Conservation (phyloP, 2,888 invertebrate genomes). For the Dichetophora obliterata region DNA sequence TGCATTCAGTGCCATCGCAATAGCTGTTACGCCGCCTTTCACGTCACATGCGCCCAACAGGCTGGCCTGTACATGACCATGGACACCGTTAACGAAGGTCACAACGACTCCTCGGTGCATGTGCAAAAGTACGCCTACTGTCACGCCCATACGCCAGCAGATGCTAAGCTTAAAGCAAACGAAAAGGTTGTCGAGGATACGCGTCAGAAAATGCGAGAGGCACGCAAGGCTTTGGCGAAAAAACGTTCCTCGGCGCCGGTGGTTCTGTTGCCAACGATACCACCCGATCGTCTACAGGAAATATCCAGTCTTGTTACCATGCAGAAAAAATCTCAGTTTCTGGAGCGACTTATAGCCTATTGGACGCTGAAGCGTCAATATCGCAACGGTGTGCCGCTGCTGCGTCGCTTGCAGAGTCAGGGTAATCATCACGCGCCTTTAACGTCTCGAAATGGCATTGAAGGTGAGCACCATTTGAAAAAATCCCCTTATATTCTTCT, state of each 20-base stretch:
- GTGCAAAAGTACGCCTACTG: constrained; percentile 97
- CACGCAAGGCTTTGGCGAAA: constrained; percentile 87
- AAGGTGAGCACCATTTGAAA: constrained; percentile 70
- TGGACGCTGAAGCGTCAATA: constrained; percentile 97
- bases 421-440: constrained; percentile 71
- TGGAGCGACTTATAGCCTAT: constrained; percentile 91
- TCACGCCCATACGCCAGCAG: constrained; percentile 84
- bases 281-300: constrained; percentile 88
- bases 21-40: constrained; percentile 97
- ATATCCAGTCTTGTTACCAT: constrained; percentile 83
- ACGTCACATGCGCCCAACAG: constrained; percentile 98
- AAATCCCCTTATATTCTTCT: too few relatives aligned
- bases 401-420: constrained; percentile 84
- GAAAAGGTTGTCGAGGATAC: constrained; percentile 75
- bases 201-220: constrained; percentile 87
- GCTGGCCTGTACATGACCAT: constrained; percentile 95
- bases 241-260: constrained; percentile 92
- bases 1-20: constrained; percentile 98
- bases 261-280: constrained; percentile 93
- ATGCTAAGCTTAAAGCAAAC: constrained; percentile 66
- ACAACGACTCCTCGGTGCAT: constrained; percentile 80
- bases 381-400: constrained; percentile 93
- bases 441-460: constrained; percentile 73
- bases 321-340: constrained; percentile 85
- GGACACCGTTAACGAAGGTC: constrained; percentile 82